Base-by-base conservation (phyloP, 2,888 invertebrate genomes). In the Hydriomena furcata region DNA sequence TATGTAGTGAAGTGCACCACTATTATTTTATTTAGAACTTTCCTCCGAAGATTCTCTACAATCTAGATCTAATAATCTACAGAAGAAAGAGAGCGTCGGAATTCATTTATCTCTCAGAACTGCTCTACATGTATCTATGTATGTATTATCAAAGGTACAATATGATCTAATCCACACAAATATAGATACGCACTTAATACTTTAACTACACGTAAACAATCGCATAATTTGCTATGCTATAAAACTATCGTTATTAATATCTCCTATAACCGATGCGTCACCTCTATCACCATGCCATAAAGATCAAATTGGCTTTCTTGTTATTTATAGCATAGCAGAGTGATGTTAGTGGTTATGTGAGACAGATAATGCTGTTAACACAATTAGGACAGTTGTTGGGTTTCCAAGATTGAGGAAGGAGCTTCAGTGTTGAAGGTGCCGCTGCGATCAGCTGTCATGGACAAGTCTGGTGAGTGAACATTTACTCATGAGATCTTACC, bases 301-400 rank as follows among this genome's bases (percentile, higher is more conserved):
- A 34, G 40, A n/a, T 35, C 11, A 47, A 21, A 28, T 41, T 52
- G 7, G 40, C 1, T 25, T 21, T n/a, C 13, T 7, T 21, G 12
- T 11, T 31, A 11, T 25, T 7, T 20, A 37, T 27, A 31, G 28
- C 7, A 28, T 5, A 10, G 31, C 13, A 35, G 5, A 37, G 23
- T 35, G 27, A 50, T 23, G 27, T 45, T 52, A 43, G 43, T 55
- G 31, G 17, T 34, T 45, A 32, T 21, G 34, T 49, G 45, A 42
- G 44, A 47, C 32, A 55, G 55, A 62, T 60, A 62, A 62, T 60
- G 42, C 48, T 27, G 34, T 47, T 62, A 62, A 53, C 48, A 55
- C 52, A 58, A 62, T 62, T 62, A 62, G 37, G 32, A 41, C 47
- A 28, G 24, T 53, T 38, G 51, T 55, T 5, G 36, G 58, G 55